phyloP scores from a whole-genome alignment of 2,888 invertebrate species.

The Lymantria monacha region DNA sequence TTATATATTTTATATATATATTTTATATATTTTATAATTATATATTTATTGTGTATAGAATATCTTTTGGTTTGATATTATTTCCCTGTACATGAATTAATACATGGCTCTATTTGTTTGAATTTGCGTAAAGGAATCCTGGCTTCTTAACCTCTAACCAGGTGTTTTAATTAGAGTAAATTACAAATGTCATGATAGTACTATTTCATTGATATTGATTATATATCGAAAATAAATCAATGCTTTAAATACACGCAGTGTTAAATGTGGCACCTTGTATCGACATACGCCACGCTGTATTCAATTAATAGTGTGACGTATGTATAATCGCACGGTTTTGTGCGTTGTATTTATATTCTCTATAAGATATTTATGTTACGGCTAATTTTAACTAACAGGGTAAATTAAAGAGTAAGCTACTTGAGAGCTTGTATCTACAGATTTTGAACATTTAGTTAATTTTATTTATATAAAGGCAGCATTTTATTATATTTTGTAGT shows the following conservation, averaged over 20 bases:
- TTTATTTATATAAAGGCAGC: slow-evolving; percentile 15
- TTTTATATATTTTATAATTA: too few relatives aligned
- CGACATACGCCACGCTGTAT: slow-evolving; percentile 46
- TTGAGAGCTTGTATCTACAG: slow-evolving; percentile 40
- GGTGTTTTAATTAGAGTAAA: too few relatives aligned
- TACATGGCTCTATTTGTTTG: too few relatives aligned
- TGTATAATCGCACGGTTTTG: slow-evolving; percentile 62
- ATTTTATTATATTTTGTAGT: slow-evolving; percentile 18
- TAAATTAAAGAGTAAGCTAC: slow-evolving; percentile 55
- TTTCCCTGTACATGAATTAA: too few relatives aligned
- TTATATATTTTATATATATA: too few relatives aligned
- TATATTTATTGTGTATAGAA: too few relatives aligned
- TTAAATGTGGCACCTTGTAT: slow-evolving; percentile 11
- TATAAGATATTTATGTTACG: slow-evolving; percentile 55
- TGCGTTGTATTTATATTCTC: slow-evolving; percentile 57
- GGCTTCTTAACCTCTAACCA: too few relatives aligned
- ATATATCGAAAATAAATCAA: not conserved
- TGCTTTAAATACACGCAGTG: not conserved
- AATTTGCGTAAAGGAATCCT: too few relatives aligned
- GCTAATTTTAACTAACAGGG: slow-evolving; percentile 74
- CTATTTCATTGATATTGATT: not conserved
- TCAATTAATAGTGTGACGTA: slow-evolving; percentile 35
- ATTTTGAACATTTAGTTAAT: slow-evolving; percentile 32
- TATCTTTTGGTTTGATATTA: too few relatives aligned
- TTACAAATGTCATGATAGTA: too few relatives aligned